Conservation (phyloP, 2,113 vertebrate species). For the Diadophis punctatus region DNA sequence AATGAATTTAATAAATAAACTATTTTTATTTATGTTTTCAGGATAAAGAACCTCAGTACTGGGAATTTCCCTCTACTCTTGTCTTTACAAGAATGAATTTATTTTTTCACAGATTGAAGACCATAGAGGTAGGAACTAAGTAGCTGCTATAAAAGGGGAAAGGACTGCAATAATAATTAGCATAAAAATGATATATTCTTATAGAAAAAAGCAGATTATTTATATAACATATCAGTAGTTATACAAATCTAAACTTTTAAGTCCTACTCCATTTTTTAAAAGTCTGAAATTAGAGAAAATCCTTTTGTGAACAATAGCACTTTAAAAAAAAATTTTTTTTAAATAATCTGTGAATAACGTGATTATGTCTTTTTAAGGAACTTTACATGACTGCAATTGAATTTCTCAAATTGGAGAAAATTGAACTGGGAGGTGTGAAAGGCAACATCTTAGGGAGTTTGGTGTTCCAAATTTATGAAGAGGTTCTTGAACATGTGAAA, state of each 20-base stretch:
- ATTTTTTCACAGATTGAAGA: conserved; percentile 67
- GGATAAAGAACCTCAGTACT: conserved; percentile 51
- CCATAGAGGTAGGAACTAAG: conserved; percentile 66
- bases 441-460: conserved; percentile 58
- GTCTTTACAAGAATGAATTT: conserved; percentile 66
- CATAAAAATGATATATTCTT: background rate
- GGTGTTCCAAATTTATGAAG: conserved; percentile 63
- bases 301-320: background rate
- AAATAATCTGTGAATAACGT: rapidly evolving
- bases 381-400: conserved; percentile 62
- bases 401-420: conserved; percentile 72
- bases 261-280: background rate
- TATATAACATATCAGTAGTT: background rate
- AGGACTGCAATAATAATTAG: background rate
- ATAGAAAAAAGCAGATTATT: background rate
- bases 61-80: conserved; percentile 67
- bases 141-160: background rate
- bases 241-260: background rate
- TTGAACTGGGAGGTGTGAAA: conserved; percentile 64
- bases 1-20: background rate
- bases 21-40: conserved; percentile 16
- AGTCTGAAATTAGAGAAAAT: background rate
- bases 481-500: conserved; percentile 68
- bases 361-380: conserved; percentile 55
- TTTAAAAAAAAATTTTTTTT: background rate